A percentile compares a stretch with the other conserved stretches of the same genome.
Evolutionary conservation across 2,888 invertebrate species (phyloP).

Genomic region (Smittia sp.): DNA sequence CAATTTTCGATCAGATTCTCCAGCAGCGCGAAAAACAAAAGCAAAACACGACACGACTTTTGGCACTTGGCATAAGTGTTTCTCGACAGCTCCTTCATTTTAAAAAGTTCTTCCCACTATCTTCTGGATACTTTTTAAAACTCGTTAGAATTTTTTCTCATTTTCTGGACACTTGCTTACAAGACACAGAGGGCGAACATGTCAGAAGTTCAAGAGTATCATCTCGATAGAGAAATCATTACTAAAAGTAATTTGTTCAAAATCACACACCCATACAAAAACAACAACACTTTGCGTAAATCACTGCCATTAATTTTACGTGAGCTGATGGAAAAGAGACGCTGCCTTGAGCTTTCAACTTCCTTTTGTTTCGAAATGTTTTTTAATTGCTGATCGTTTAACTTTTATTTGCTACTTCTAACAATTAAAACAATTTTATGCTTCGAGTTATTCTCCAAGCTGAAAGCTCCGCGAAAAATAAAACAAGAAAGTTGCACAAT

Average conservation of each 20-base stretch:
- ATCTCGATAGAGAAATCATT: slow-evolving; percentile 20
- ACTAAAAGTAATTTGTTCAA: background rate
- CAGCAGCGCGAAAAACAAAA: background rate
- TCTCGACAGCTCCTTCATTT: background rate
- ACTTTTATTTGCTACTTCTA: background rate
- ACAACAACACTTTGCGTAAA: slow-evolving; percentile 40
- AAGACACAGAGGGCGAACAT: slow-evolving; percentile 6
- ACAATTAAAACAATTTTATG: slow-evolving; percentile 3
- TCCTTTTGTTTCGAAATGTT: background rate
- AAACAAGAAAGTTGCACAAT: slow-evolving; percentile 19
- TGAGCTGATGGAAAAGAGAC: too few species aligned
- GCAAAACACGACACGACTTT: background rate
- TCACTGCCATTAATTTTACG: slow-evolving; percentile 8
- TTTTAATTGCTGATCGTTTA: background rate
- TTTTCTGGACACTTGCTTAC: background rate
- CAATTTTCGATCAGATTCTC: slow-evolving; percentile 15
- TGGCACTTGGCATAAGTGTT: background rate
- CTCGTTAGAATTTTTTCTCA: background rate
- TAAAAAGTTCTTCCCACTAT: background rate
- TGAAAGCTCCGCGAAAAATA: background rate
- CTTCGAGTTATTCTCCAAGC: background rate
- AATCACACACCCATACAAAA: slow-evolving; percentile 40
- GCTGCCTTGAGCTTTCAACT: background rate
- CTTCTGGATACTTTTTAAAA: background rate
- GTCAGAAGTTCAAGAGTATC: slow-evolving; percentile 7